A percentile compares a stretch with the other conserved stretches of the same genome.
phyloP scores from a whole-genome alignment of 2,888 invertebrate species.

The Muschampia plurimacula region DNA sequence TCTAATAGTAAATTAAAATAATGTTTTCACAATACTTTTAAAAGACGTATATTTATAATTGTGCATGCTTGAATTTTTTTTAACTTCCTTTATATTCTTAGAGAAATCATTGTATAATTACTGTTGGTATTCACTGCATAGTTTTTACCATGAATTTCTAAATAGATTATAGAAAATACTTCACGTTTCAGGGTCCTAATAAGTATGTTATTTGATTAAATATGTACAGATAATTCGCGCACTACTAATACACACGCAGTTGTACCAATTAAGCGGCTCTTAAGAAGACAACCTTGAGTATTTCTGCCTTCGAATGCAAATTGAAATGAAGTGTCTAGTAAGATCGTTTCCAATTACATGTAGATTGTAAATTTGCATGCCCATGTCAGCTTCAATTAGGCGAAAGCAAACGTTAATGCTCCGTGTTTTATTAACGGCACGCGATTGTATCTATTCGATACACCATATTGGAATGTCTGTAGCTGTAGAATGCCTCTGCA shows the following conservation, averaged over 20 bases:
- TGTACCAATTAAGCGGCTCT: not conserved
- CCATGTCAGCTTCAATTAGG: conserved; percentile 65
- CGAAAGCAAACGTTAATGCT: conserved; percentile 60
- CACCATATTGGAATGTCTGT: not conserved
- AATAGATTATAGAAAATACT: not conserved
- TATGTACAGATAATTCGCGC: no score
- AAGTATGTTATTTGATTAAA: no score
- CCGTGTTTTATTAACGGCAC: conserved; percentile 60
- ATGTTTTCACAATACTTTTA: no score
- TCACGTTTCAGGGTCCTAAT: not conserved
- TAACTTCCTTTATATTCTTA: no score
- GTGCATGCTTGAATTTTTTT: no score
- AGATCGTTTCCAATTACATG: conserved; percentile 27
- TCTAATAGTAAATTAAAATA: no score
- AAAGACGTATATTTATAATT: no score
- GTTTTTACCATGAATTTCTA: no score
- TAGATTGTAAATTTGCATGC: conserved; percentile 45
- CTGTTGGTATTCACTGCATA: no score
- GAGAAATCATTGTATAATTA: no score
- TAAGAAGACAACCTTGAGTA: conserved; percentile 12
- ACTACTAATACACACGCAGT: no score
- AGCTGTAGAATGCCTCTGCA: not conserved
- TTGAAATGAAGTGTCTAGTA: conserved; percentile 26
- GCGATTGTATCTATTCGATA: conserved; percentile 14
- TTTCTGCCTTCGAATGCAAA: conserved; percentile 10